Evolutionary conservation across 2,113 vertebrate genomes (phyloP).

Genomic region (Anser cygnoides): DNA sequence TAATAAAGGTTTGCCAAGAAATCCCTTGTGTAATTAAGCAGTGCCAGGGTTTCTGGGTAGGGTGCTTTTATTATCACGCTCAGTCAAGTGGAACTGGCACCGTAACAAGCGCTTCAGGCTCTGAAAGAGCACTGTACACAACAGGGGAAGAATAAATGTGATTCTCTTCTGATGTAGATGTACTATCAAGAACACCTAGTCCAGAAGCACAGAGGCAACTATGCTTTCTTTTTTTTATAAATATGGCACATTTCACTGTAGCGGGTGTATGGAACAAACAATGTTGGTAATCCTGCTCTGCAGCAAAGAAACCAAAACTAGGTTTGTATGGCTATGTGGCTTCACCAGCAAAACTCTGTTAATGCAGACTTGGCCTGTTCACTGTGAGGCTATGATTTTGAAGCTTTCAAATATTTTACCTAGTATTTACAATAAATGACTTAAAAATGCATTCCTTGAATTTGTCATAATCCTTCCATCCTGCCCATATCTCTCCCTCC

Average conservation of each 20-base stretch:
- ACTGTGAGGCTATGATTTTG: background rate
- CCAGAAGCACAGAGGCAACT: background rate
- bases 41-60: background rate
- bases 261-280: background rate
- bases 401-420: background rate
- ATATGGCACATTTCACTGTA: background rate
- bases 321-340: background rate
- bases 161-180: background rate
- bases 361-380: background rate
- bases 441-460: background rate
- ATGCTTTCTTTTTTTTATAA: background rate
- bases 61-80: background rate
- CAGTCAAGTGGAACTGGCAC: background rate
- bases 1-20: background rate
- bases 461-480: background rate
- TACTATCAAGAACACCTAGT: background rate
- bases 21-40: background rate
- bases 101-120: background rate
- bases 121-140: background rate
- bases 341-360: background rate
- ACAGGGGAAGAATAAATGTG: fast-evolving
- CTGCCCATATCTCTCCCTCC: no score
- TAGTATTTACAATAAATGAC: background rate
- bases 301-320: background rate
- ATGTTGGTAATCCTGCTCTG: fast-evolving